Evolutionary conservation across 2,888 invertebrate species (phyloP), one percentile per base, ranked within the genome.

Genomic region (Agriopis leucophaearia): DNA sequence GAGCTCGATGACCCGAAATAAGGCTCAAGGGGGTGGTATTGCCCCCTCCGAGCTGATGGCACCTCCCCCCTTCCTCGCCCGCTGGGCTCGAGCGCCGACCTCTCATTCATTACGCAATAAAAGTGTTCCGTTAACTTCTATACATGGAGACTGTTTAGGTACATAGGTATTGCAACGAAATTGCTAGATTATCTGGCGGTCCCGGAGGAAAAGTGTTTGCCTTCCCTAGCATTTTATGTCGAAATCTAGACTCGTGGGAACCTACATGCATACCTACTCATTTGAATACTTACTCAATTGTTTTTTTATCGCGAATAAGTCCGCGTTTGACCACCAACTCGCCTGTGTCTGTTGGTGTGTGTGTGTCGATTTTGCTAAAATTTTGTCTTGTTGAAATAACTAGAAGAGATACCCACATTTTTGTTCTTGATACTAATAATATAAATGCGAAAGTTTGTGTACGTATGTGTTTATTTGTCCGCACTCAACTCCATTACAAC

Each of bases 1-100:
- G 89, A 86, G 92, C 93, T 90, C 93, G 92, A 92, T 92, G 93
- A 92, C 92, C 92, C 93, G 91, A 92, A 93, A 92, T 93, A 92
- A 92, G 90, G 91, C 89, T 88, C 86, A 78, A 76, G 86, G 86
- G 87, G 88, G 85, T 81, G 86, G 84, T 85, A 87, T 86, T 86
- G 88, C 90, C 86, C 79, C 86, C 83, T 83, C 81, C 80, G 78
- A 80, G 77, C 73, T 75, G 74, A 73, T 73, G 75, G 77, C 74
- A 62, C 73, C 77, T 76, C 65, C 74, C 66, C 71, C 77, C 77
- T 81, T 81, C 77, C 77, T 81, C 81, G 75, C 80, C 72, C 77
- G 58, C 71, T 77, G 78, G 79, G 83, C 78, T 79, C 85, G 90
- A 85, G 85, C 90, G 86, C 87, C 90, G 91, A 91, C 91, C 92